These are phyloP conservation scores for Drosophila triauraria DNA, from an alignment of 1,140 invertebrate genomes.

Conservation along the genomic window DNA sequence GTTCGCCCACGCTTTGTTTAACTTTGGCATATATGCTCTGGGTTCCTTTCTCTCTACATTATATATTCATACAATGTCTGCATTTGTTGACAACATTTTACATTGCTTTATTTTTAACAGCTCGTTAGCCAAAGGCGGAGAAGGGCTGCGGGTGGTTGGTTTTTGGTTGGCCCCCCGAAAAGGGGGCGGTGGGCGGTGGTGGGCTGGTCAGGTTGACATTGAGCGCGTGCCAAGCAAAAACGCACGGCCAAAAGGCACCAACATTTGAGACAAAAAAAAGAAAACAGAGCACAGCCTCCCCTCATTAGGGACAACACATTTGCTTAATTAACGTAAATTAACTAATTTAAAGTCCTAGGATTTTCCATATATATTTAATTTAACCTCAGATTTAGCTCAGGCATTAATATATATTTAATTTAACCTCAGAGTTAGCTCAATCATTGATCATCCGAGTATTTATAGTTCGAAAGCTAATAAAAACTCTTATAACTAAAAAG, in stretches of 20 bases:
- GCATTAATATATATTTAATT: background rate
- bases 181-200: constrained; percentile 22
- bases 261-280: background rate
- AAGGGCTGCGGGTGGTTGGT: constrained; percentile 25
- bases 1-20: constrained; percentile 46
- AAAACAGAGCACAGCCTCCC: constrained; percentile 14
- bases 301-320: constrained; percentile 53
- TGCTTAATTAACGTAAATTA: constrained; percentile 47
- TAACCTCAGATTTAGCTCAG: background rate
- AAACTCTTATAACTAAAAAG: background rate
- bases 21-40: constrained; percentile 40
- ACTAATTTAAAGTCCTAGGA: background rate
- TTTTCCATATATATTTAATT: background rate
- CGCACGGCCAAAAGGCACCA: constrained; percentile 34
- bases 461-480: constrained; percentile 1
- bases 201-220: constrained; percentile 52
- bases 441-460: constrained; percentile 9
- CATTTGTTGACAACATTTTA: constrained; percentile 58
- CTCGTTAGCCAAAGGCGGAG: constrained; percentile 52
- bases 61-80: constrained; percentile 58
- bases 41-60: constrained; percentile 34
- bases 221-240: constrained; percentile 62
- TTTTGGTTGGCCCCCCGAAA: constrained; percentile 3
- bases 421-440: background rate
- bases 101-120: constrained; percentile 68